phyloP scores from a whole-genome alignment of 2,113 vertebrate genomes.

The Xenopus borealis region DNA sequence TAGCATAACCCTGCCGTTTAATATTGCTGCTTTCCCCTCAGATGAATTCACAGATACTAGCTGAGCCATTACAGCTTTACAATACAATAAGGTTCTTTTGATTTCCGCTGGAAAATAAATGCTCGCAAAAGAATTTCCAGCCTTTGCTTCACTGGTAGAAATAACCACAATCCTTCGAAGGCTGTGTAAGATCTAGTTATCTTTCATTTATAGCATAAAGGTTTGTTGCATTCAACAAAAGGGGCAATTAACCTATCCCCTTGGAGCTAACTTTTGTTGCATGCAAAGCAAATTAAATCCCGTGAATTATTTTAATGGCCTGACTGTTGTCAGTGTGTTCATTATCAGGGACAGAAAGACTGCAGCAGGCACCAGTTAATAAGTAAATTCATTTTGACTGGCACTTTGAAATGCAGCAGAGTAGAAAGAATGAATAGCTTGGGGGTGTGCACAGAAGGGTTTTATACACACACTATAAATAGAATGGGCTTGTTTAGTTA shows the following conservation, averaged over 20 bases:
- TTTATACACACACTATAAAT: conserved; percentile 22
- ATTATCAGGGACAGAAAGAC: conserved; percentile 21
- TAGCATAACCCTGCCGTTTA: no score
- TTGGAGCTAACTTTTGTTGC: neutral
- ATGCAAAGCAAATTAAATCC: neutral
- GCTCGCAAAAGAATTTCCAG: neutral
- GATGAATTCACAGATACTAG: no score
- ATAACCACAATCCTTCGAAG: neutral
- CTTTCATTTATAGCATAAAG: conserved; percentile 10
- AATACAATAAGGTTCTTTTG: neutral
- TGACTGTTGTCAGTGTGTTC: neutral
- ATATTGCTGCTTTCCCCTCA: no score
- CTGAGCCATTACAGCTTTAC: no score
- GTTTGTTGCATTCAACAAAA: conserved; percentile 18
- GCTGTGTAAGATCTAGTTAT: conserved; percentile 24
- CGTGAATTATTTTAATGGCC: conserved; percentile 8
- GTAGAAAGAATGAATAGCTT: conserved; percentile 32
- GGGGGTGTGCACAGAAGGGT: conserved; percentile 7
- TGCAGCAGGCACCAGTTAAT: conserved; percentile 30
- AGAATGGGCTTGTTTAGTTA: conserved; percentile 2
- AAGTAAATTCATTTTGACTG: conserved; percentile 40
- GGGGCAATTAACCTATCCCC: conserved; percentile 21
- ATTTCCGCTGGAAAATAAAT: neutral
- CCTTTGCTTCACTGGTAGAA: neutral
- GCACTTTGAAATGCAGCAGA: conserved; percentile 31